phyloP scores from a whole-genome alignment of 92 coral and sea anemone genomes.

The Micromussa lordhowensis region DNA sequence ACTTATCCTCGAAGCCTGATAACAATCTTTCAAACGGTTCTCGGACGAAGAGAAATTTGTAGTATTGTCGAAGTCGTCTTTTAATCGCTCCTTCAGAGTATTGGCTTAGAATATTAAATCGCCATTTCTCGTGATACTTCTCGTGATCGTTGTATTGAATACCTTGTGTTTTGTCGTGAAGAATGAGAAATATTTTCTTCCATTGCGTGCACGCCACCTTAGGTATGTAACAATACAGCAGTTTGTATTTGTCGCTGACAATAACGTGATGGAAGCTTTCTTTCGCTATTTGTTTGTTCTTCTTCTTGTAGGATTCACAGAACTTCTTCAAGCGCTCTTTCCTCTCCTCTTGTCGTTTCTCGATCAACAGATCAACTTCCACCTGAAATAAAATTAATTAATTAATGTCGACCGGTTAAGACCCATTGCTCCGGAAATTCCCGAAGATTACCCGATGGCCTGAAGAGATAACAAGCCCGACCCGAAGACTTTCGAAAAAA shows the following conservation, averaged over 20 bases:
- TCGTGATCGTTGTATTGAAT: not conserved
- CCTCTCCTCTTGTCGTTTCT: not conserved
- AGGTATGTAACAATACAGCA: conserved; percentile 40
- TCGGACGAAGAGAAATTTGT: conserved; percentile 45
- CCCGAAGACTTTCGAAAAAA: too few relatives aligned
- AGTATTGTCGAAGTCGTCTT: conserved; percentile 30
- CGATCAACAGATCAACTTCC: not conserved
- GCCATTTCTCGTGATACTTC: not conserved
- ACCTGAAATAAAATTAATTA: not conserved
- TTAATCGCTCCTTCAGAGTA: conserved; percentile 9
- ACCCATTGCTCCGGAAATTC: too few relatives aligned
- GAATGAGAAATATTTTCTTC: conserved; percentile 33
- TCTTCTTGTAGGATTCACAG: not conserved
- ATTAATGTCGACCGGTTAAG: too few relatives aligned
- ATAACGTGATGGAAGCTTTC: not conserved
- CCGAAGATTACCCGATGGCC: too few relatives aligned
- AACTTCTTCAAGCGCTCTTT: not conserved
- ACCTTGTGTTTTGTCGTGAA: conserved; percentile 2
- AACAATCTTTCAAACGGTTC: conserved; percentile 44
- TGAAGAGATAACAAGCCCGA: too few relatives aligned
- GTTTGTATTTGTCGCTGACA: conserved; percentile 45
- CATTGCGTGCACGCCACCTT: conserved; percentile 30
- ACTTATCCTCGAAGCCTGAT: conserved; percentile 36
- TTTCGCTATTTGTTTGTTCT: not conserved
- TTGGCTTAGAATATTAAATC: not conserved